Base-by-base conservation (phyloP, 2,888 invertebrate species). In the Drosophila pegasa region DNA sequence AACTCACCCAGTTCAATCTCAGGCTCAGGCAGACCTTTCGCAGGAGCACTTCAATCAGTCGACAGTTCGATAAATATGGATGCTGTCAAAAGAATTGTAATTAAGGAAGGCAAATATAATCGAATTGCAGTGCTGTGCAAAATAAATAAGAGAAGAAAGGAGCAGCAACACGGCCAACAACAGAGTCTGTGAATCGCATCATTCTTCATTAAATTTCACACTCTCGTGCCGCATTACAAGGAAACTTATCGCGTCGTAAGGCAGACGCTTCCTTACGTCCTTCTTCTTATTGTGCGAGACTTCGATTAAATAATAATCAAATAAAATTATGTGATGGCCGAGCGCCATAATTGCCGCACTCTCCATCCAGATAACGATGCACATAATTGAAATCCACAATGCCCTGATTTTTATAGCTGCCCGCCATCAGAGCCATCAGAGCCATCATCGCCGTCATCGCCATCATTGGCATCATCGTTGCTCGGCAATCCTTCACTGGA, bases 241-340 rank as follows among this genome's bases (percentile, higher is more conserved):
- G 18, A 25, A 56, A 33, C 41, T 47, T 25, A 54, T 52, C 70
- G n/a, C 33, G 47, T 51, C 37, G 57, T 45, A 50, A 33, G 52
- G 33, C 35, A 27, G n/a, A 37, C n/a, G 25, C 25, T 43, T 51
- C 54, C 50, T 40, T 63, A 51, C 58, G 50, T 67, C 25, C 52
- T 62, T 78, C 48, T 70, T 70, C 70, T 82, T 85, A 69, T 75
- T 87, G 80, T 72, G 82, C 75, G 88, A 88, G 82, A 85, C 82
- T 88, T 83, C 79, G 86, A 88, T 83, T 83, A 83, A 83, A 82
- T 78, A 73, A 79, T 70, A 86, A 83, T 86, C 76, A 83, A 88
- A 83, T 79, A 55, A 75, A 88, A 82, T 80, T 68, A 86, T 86
- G 56, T 75, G 69, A 74, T 71, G 82, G 78, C 58, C 38, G 60